Conservation (phyloP, 2,113 vertebrate species). For the Pandion haliaetus region DNA sequence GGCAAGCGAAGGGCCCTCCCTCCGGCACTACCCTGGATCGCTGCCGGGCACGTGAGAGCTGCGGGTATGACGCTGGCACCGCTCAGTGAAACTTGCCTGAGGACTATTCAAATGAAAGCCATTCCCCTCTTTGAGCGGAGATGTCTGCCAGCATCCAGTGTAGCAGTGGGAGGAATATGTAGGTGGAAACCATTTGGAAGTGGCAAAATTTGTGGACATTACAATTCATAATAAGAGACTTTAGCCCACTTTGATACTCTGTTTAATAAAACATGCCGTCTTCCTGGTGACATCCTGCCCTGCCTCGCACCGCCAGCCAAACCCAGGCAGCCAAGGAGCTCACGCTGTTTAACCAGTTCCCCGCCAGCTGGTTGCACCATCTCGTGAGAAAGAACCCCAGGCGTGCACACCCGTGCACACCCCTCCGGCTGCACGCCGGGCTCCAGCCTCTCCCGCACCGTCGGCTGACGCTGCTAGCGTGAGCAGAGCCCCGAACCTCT, state of each 20-base stretch:
- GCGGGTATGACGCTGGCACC: neutral
- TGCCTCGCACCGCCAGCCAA: neutral
- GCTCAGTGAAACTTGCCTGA: slow-evolving; percentile 2
- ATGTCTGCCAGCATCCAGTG: neutral
- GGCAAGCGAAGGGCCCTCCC: neutral
- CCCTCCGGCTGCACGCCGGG: neutral
- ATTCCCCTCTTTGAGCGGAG: neutral
- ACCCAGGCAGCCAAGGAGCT: neutral
- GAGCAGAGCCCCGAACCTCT: neutral
- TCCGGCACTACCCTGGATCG: neutral
- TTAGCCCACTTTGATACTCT: neutral
- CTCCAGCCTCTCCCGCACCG: neutral
- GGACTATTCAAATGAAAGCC: slow-evolving; percentile 9
- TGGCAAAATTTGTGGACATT: slow-evolving; percentile 52
- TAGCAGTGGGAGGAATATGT: slow-evolving; percentile 26
- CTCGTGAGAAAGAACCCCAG: slow-evolving; percentile 34
- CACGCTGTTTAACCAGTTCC: slow-evolving; percentile 36
- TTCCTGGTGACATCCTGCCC: neutral
- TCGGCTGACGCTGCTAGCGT: neutral
- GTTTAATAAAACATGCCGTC: neutral
- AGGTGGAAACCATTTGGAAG: slow-evolving; percentile 58
- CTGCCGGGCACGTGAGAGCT: slow-evolving; percentile 24
- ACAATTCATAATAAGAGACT: slow-evolving; percentile 18
- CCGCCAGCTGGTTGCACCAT: neutral
- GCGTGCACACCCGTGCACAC: neutral